Evolutionary conservation across 2,888 invertebrate species (phyloP), one percentile per base, ranked within the genome.

Genomic region (Mesorhabditis spiculigera): DNA sequence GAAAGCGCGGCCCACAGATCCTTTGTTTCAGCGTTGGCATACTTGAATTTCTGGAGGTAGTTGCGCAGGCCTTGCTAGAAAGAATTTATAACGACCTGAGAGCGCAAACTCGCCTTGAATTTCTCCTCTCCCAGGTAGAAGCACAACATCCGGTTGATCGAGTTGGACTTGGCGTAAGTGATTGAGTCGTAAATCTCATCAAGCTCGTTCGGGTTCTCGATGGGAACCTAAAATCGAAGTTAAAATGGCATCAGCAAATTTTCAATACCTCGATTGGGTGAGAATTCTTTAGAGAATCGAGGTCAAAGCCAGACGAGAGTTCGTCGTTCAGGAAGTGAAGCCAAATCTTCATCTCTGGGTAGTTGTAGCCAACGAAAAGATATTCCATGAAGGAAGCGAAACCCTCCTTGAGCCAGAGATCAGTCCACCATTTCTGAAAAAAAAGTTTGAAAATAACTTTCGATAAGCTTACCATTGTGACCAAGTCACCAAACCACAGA

Each of bases 401-500:
- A 4, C 94, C 95, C 87, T 96, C 95, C 87, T 96, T 96, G 50
- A 96, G 88, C 95, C 95, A 96, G 45, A 86, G 88, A 88, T 95
- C 93, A 3, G 78, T 79, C 84, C 84, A 84, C 84, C 84, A 84
- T 71, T 80, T 78, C 84, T 84, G 68, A 63, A 83, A 71, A 65
- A n/a, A 45, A n/a, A 13, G n/a, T n/a, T n/a, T 50, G 58, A 50
- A 50, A 41, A 43, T n/a, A 58, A 16, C 41, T n/a, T 43, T 6
- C 13, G 43, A 41, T 43, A 43, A 65, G 6, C 78, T 66, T 76
- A 88, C 90, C 95, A 96, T 95, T 43, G 96, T 96, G 2, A 95
- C 95, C 65, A 96, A 90, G 87, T 96, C 95, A 5, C 96, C 97
- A 88, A 97, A 97, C 96, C 97, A 97, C 87, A 95, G 94, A 87